phyloP scores from a whole-genome alignment of 2,797 vertebrate species.

The Harpagifer antarcticus region DNA sequence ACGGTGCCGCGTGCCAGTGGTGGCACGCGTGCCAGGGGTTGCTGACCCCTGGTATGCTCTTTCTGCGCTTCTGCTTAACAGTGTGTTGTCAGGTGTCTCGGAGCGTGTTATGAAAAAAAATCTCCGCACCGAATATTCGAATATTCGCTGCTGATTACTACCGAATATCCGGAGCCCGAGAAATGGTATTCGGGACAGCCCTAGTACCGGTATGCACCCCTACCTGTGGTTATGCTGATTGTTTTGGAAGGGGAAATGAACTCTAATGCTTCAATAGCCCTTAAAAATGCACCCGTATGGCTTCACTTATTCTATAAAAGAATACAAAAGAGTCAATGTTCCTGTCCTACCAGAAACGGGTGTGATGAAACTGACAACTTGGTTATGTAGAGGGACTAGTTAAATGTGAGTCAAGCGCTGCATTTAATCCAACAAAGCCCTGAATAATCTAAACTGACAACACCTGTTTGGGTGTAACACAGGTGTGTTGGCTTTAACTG shows the following conservation, averaged over 20 bases:
- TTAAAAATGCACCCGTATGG: neutral
- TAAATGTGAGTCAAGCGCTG: neutral
- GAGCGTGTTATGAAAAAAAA: no score
- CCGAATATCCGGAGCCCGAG: no score
- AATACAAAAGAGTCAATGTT: neutral
- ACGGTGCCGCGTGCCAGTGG: no score
- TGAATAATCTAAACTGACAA: neutral
- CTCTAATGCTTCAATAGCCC: neutral
- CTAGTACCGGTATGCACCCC: no score
- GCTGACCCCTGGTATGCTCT: no score
- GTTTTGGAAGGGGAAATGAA: neutral
- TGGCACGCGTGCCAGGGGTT: no score
- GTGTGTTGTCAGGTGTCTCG: no score
- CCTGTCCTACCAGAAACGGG: neutral
- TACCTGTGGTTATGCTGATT: neutral
- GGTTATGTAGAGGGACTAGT: neutral
- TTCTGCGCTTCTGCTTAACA: no score
- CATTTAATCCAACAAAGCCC: neutral
- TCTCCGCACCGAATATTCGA: no score
- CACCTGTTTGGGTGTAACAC: neutral
- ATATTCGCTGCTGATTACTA: no score
- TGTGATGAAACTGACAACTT: conserved; percentile 1
- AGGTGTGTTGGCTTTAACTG: conserved; percentile 6
- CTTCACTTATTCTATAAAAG: neutral
- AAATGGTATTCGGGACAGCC: no score